A percentile compares a stretch with the other conserved stretches of the same genome.
Evolutionary conservation across 1,140 invertebrate species (phyloP).

Genomic region (Rhysida immarginata): DNA sequence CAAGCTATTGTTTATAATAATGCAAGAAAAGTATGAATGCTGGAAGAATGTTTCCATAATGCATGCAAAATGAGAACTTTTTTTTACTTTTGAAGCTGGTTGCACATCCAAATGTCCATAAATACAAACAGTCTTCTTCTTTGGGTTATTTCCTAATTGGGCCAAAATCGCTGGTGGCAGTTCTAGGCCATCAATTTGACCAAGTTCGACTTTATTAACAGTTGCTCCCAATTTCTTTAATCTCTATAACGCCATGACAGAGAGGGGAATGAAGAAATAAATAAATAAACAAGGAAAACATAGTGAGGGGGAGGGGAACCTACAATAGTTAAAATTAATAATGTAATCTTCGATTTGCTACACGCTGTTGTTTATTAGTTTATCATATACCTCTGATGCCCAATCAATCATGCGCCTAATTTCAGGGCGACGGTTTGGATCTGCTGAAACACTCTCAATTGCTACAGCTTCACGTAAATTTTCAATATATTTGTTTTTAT

Average conservation of each 20-base stretch:
- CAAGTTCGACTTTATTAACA: conserved; percentile 63
- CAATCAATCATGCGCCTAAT: conserved; percentile 62
- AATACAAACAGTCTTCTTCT: conserved; percentile 79
- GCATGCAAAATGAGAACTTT: background rate
- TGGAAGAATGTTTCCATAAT: too few species aligned
- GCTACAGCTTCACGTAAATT: conserved; percentile 71
- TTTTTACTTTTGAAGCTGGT: conserved; percentile 52
- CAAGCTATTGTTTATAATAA: too few species aligned
- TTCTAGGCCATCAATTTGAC: conserved; percentile 29
- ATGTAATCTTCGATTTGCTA: too few species aligned
- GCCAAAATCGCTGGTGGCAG: conserved; percentile 83
- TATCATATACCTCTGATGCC: conserved; percentile 44
- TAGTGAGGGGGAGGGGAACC: too few species aligned
- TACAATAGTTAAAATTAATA: too few species aligned
- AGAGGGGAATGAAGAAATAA: too few species aligned
- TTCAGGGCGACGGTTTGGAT: conserved; percentile 60
- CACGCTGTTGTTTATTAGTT: too few species aligned
- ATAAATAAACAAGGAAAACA: too few species aligned
- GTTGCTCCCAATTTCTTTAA: conserved; percentile 57
- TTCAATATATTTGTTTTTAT: conserved; percentile 58
- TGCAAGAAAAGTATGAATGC: too few species aligned
- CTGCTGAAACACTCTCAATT: conserved; percentile 90
- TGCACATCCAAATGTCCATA: conserved; percentile 99
- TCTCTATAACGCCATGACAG: too few species aligned
- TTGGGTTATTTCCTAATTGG: conserved; percentile 60